Evolutionary conservation across 2,797 vertebrate genomes (phyloP).

Genomic region (Cryptoblepharus egeriae): DNA sequence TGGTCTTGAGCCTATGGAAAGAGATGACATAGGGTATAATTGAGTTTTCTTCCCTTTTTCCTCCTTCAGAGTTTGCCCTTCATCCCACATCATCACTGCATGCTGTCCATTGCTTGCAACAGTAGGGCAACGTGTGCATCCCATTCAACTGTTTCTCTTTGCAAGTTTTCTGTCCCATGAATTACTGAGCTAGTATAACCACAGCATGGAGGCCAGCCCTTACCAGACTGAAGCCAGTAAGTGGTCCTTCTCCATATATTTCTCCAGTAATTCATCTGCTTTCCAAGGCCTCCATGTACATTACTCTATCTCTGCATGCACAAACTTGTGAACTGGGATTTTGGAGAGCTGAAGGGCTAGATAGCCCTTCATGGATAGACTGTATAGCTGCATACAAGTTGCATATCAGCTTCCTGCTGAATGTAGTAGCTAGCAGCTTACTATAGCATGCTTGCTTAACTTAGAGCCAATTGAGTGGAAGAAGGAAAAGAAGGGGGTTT

Average conservation of each 20-base stretch:
- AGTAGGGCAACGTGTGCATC: not conserved
- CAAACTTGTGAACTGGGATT: not conserved
- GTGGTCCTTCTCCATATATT: not conserved
- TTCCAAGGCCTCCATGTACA: not conserved
- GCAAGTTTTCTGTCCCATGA: not conserved
- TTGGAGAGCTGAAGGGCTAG: too few species aligned
- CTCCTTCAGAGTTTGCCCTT: not conserved
- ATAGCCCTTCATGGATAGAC: not conserved
- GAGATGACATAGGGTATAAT: not conserved
- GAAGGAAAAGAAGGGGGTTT: not conserved
- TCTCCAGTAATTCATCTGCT: not conserved
- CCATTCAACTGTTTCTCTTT: not conserved
- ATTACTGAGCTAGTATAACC: not conserved
- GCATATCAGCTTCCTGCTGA: not conserved
- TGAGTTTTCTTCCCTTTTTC: not conserved
- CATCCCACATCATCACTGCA: too few species aligned
- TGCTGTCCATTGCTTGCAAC: not conserved
- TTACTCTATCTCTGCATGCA: not conserved
- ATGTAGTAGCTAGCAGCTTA: not conserved
- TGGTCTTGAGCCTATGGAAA: not conserved
- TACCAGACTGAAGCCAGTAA: not conserved
- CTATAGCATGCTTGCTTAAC: not conserved
- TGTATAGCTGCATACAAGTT: not conserved
- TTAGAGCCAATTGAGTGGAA: not conserved
- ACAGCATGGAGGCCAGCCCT: not conserved